phyloP scores from a whole-genome alignment of 2,888 invertebrate genomes.

The Sthenelais limicola region DNA sequence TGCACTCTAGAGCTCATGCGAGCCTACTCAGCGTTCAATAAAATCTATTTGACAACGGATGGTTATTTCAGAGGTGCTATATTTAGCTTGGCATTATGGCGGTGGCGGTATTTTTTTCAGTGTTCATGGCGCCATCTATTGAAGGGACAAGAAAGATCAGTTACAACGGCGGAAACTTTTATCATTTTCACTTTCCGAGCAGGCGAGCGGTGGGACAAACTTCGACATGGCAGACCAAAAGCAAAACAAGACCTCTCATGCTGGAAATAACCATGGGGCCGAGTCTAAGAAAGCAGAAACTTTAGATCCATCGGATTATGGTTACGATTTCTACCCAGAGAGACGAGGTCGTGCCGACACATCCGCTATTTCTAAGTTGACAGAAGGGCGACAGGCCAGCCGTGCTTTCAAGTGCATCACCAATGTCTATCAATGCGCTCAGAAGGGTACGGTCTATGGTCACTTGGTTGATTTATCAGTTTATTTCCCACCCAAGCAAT shows the following conservation, averaged over 20 bases:
- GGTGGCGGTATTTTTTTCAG: too few relatives aligned
- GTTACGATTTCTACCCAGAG: constrained; percentile 40
- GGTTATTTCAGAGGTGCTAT: too few relatives aligned
- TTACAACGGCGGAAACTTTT: not conserved
- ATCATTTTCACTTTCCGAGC: not conserved
- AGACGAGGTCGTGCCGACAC: constrained; percentile 41
- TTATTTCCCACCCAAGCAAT: too few relatives aligned
- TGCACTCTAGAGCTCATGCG: too few relatives aligned
- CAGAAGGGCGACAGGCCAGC: constrained; percentile 46
- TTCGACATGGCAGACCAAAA: constrained; percentile 25
- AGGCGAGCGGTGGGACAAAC: too few relatives aligned
- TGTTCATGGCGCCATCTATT: too few relatives aligned
- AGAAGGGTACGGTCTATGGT: constrained; percentile 77
- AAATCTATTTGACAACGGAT: too few relatives aligned
- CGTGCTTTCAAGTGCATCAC: constrained; percentile 81
- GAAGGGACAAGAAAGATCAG: too few relatives aligned
- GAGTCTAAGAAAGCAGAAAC: constrained; percentile 1
- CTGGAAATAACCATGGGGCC: not conserved
- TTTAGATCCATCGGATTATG: too few relatives aligned
- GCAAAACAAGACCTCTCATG: constrained; percentile 5
- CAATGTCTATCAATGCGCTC: constrained; percentile 83
- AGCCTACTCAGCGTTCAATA: too few relatives aligned
- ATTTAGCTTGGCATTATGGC: too few relatives aligned
- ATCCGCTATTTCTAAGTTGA: constrained; percentile 41
- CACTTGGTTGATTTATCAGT: too few relatives aligned